Evolutionary conservation across 1,140 invertebrate genomes (phyloP).

Genomic region (Pseudachorutes palmiensis): DNA sequence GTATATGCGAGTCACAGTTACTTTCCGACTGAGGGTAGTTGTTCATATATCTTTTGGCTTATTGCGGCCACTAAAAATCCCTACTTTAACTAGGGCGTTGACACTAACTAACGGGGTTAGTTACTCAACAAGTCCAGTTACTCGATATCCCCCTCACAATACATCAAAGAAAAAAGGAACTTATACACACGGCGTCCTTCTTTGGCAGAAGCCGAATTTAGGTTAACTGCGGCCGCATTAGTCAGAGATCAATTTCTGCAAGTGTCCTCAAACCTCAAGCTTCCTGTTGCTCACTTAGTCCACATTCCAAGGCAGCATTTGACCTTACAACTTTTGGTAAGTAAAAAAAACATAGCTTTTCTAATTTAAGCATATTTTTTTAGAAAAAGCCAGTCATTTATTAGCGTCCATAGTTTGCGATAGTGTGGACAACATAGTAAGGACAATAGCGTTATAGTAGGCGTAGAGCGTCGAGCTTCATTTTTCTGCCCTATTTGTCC

Average conservation of each 20-base stretch:
- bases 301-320: background rate
- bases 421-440: no score
- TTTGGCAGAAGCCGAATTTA: background rate
- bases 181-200: background rate
- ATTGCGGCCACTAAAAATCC: background rate
- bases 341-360: no score
- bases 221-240: background rate
- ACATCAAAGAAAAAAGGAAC: background rate
- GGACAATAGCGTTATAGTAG: no score
- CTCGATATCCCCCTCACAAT: no score
- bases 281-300: background rate
- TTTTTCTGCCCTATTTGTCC: no score
- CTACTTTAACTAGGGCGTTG: constrained; percentile 1
- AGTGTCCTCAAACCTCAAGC: background rate
- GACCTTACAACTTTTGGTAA: no score
- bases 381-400: no score
- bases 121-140: constrained; percentile 9
- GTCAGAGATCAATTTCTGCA: background rate
- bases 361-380: no score
- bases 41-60: background rate
- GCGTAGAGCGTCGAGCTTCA: no score
- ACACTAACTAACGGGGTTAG: constrained; percentile 1
- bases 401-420: no score
- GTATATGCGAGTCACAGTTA: background rate
- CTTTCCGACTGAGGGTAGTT: background rate